Evolutionary conservation across 2,888 invertebrate genomes (phyloP).

Genomic region (Willowsia nigromaculata): DNA sequence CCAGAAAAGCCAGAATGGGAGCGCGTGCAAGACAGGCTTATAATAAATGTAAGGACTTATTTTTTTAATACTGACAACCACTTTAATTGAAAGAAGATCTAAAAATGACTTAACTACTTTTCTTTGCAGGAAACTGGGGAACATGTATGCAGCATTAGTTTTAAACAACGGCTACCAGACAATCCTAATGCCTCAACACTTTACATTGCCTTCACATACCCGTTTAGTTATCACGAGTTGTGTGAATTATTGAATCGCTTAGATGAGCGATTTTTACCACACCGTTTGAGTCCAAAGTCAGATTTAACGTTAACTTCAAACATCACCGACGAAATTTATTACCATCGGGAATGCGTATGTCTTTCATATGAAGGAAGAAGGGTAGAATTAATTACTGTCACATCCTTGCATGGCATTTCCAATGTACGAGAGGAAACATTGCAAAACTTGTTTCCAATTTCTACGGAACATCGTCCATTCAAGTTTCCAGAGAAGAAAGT

Average conservation of each 20-base stretch:
- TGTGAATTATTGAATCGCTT: constrained; percentile 87
- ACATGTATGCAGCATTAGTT: constrained; percentile 88
- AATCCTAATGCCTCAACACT: constrained; percentile 85
- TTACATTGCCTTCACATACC: constrained; percentile 95
- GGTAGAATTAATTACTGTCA: constrained; percentile 91
- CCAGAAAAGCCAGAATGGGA: constrained; percentile 92
- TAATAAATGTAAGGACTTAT: constrained; percentile 72
- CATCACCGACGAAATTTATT: constrained; percentile 86
- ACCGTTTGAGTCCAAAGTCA: constrained; percentile 24
- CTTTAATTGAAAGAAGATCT: background rate
- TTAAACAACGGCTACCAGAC: constrained; percentile 87
- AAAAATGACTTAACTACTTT: background rate
- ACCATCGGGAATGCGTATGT: constrained; percentile 89
- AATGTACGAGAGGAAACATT: constrained; percentile 87
- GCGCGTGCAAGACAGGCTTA: constrained; percentile 80
- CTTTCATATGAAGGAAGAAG: constrained; percentile 88
- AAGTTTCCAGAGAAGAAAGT: constrained; percentile 90
- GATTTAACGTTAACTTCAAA: constrained; percentile 23
- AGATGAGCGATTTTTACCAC: constrained; percentile 81
- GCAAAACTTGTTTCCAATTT: constrained; percentile 87
- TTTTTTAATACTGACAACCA: background rate
- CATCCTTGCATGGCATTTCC: constrained; percentile 89
- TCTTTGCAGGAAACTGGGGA: constrained; percentile 84
- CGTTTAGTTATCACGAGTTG: constrained; percentile 91
- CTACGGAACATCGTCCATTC: constrained; percentile 85